phyloP scores from a whole-genome alignment of 2,797 vertebrate species.

The Novumbra hubbsi region DNA sequence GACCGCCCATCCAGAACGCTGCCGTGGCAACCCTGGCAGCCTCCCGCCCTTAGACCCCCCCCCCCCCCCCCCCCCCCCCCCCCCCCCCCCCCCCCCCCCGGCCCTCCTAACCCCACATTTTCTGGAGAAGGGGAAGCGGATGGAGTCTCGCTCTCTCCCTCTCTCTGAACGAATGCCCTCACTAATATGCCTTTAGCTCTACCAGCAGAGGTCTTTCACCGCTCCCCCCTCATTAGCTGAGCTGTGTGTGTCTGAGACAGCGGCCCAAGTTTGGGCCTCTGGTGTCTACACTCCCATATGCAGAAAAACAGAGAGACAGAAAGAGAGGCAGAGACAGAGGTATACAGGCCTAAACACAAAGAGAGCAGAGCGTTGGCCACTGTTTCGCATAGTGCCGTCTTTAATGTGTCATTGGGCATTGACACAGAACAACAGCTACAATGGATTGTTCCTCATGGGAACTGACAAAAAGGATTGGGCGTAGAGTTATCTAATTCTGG shows the following conservation, averaged over 20 bases:
- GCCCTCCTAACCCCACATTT: conserved; percentile 10
- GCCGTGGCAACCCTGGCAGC: conserved; percentile 15
- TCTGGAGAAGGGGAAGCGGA: conserved; percentile 47
- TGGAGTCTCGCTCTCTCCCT: conserved; percentile 17
- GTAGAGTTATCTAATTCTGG: neutral
- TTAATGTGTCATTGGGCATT: neutral
- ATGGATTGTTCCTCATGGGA: neutral
- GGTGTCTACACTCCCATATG: neutral
- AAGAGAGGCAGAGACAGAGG: neutral
- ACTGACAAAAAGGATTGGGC: neutral
- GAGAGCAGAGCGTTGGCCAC: neutral
- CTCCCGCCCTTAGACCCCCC: too few species aligned
- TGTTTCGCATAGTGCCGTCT: too few species aligned
- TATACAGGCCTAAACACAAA: neutral
- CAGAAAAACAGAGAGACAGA: neutral
- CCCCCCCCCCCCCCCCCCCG: neutral
- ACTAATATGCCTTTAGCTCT: conserved; percentile 49
- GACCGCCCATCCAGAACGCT: conserved; percentile 18
- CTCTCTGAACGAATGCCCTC: conserved; percentile 41
- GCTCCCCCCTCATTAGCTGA: conserved; percentile 14
- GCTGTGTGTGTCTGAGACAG: neutral
- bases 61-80: neutral
- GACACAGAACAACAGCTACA: neutral
- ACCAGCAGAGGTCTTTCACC: conserved; percentile 39
- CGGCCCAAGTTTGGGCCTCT: neutral